These are phyloP conservation scores for Globodera ellingtonae DNA, from an alignment of 1,140 invertebrate genomes.

Conservation along the genomic window DNA sequence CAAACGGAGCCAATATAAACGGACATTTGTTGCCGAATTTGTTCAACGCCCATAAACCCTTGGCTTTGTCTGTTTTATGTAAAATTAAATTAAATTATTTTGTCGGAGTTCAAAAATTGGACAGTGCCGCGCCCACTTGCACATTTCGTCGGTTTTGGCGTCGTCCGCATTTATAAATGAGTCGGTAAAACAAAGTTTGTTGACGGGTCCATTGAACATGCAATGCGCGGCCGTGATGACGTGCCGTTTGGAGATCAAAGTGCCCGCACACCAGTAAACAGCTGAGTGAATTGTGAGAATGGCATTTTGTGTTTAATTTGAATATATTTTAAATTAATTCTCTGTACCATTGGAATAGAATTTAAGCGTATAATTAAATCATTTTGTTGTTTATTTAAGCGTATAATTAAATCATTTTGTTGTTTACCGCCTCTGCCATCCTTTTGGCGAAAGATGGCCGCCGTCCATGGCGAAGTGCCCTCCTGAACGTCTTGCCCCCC, in stretches of 20 bases:
- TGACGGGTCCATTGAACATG: not conserved
- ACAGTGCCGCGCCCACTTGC: not conserved
- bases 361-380: too few species aligned
- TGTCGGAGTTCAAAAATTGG: too few species aligned
- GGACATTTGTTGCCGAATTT: not conserved
- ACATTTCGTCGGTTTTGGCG: not conserved
- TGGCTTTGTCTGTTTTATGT: not conserved
- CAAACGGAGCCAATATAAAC: constrained; percentile 10
- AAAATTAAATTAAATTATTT: not conserved
- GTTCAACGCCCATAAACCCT: not conserved
- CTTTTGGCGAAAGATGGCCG: not conserved
- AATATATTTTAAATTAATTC: too few species aligned
- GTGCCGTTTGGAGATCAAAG: constrained; percentile 22
- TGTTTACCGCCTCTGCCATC: not conserved
- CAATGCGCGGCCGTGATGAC: constrained; percentile 14
- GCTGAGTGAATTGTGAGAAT: not conserved
- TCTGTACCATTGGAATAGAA: too few species aligned
- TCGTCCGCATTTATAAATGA: not conserved
- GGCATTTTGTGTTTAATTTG: too few species aligned
- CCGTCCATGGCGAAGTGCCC: constrained; percentile 15
- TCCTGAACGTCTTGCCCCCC: constrained; percentile 5
- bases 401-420: too few species aligned
- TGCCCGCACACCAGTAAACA: not conserved
- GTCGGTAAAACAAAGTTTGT: not conserved
- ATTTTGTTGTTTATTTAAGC: too few species aligned